Evolutionary conservation across 2,797 vertebrate genomes (phyloP), one percentile per base, ranked within the genome.

Genomic region (Silurus aristotelis): DNA sequence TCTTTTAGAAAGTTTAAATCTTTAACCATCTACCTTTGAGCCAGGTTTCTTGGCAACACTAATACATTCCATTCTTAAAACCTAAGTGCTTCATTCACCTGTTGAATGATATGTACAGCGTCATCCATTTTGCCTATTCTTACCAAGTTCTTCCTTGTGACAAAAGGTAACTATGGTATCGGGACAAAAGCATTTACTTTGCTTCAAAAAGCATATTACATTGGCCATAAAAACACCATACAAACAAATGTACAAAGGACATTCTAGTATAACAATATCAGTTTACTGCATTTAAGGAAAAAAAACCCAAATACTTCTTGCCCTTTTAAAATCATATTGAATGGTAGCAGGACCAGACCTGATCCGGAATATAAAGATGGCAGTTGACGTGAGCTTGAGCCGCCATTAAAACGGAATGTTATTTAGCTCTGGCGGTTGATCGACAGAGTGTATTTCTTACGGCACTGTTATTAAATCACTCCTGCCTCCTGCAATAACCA

Each of bases 401-500:
- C 15, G 2, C 71, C 77, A 87, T 70, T 88, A 81, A 87, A 87
- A 66, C 66, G 66, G 79, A 80, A 80, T 58, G 66, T 85, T 70
- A 89, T 87, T 87, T 76, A 48, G 83, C 68, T 81, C 64, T 22
- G 60, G 38, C 19, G 72, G 86, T 60, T 89, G 88, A 89, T 83
- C 55, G 85, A 90, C 88, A 88, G 80, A 86, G 68, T 78, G 82
- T 52, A 86, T 90, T 88, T 84, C 82, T 78, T 76, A 75, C 60
- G 19, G 22, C 48, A 19, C 60, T 61, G 58, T 86, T 88, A 88
- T 87, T 88, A 88, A 86, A 86, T 84, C 87, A 86, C 84, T 85
- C 38, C 73, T 67, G 58, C 68, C 80, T 82, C 70, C 86, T 75
- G 87, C 78, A 84, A 80, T 87, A 83, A 85, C 83, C 80, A 67